phyloP scores from a whole-genome alignment of 2,113 vertebrate genomes.

The Chiloscyllium plagiosum region DNA sequence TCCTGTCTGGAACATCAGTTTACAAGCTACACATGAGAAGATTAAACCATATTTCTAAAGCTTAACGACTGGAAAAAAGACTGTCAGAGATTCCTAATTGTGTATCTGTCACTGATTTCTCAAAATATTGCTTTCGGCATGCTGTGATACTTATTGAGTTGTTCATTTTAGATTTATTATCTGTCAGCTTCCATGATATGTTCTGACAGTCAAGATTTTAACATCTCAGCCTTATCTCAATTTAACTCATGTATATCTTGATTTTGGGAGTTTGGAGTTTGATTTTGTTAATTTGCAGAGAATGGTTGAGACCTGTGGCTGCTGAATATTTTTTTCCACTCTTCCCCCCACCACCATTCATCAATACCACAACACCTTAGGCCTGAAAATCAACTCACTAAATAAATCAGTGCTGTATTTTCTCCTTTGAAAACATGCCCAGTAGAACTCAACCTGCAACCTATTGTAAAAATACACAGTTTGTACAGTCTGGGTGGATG shows the following conservation, averaged over 20 bases:
- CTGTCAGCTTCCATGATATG: slow-evolving; percentile 12
- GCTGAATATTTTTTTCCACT: not conserved
- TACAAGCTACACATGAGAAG: slow-evolving; percentile 29
- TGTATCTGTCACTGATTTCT: slow-evolving; percentile 30
- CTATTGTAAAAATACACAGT: not conserved
- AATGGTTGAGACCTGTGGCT: not conserved
- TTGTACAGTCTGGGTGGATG: not conserved
- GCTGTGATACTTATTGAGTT: slow-evolving; percentile 12
- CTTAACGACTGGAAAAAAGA: slow-evolving; percentile 29
- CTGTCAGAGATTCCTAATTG: slow-evolving; percentile 32
- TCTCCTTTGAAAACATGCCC: not conserved
- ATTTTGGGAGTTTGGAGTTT: not conserved
- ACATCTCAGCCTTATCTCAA: not conserved
- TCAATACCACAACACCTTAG: not conserved
- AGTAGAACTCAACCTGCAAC: not conserved
- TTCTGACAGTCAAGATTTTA: slow-evolving; percentile 34
- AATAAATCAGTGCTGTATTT: not conserved
- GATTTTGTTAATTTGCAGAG: not conserved
- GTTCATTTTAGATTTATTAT: slow-evolving; percentile 35
- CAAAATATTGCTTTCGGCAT: slow-evolving; percentile 29
- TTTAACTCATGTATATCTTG: not conserved
- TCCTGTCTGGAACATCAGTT: slow-evolving; percentile 21
- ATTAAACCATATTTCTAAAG: slow-evolving; percentile 22
- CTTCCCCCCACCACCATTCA: too few relatives aligned
- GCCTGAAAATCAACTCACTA: not conserved